These are phyloP conservation scores for Tyto alba DNA, from an alignment of 2,113 vertebrate species.

Conservation along the genomic window DNA sequence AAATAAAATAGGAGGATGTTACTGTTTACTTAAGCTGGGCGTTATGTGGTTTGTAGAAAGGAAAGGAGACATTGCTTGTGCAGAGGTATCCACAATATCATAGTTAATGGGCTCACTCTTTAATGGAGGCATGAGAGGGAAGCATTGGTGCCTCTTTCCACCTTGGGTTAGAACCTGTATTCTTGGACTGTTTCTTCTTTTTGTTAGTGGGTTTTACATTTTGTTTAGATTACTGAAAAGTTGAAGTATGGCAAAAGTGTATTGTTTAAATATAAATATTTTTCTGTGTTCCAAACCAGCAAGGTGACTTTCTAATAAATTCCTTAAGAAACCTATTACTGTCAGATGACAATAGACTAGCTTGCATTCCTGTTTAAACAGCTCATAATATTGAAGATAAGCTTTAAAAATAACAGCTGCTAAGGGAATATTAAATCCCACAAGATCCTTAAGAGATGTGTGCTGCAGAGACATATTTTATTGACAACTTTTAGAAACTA, in stretches of 20 bases:
- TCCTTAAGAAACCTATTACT: slow-evolving; percentile 1
- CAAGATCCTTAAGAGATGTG: background rate
- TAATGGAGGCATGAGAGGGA: background rate
- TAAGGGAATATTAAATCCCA: slow-evolving; percentile 8
- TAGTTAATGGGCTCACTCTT: background rate
- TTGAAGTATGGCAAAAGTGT: background rate
- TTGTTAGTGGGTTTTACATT: background rate
- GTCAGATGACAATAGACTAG: background rate
- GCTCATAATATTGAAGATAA: slow-evolving; percentile 40
- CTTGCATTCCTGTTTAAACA: background rate
- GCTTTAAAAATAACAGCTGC: slow-evolving; percentile 27
- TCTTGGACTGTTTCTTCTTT: background rate
- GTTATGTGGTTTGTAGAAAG: background rate
- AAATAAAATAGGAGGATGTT: background rate
- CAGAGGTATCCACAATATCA: background rate
- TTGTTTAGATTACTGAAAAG: background rate
- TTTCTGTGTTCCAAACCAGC: background rate
- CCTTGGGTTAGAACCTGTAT: background rate
- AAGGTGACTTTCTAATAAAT: background rate
- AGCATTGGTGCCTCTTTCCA: background rate
- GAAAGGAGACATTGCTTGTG: background rate
- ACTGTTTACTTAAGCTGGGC: background rate
- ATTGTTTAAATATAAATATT: background rate
- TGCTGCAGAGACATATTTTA: background rate
- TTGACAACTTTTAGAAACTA: background rate